A percentile compares a stretch with the other conserved stretches of the same genome.
These are phyloP conservation scores for Dicerorhinus sumatrensis DNA, from an alignment of 2,113 vertebrate genomes.

Conservation along the genomic window DNA sequence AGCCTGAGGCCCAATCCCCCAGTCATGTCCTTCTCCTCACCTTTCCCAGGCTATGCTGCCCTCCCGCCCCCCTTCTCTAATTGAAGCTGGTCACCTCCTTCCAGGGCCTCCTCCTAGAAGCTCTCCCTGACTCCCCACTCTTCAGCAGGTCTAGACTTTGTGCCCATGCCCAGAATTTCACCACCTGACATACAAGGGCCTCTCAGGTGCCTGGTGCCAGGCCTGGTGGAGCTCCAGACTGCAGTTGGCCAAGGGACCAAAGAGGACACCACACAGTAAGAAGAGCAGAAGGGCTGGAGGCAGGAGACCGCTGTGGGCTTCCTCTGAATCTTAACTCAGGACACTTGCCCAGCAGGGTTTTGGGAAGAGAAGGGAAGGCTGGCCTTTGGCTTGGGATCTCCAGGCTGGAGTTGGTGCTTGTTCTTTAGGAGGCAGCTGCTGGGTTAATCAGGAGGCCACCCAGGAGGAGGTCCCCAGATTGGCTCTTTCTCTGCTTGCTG, in stretches of 20 bases:
- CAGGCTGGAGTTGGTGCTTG: background rate
- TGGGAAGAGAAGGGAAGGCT: background rate
- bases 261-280: too few species aligned
- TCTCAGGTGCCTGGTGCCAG: background rate
- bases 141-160: background rate
- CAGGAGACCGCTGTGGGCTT: background rate
- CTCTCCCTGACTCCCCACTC: background rate
- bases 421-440: background rate
- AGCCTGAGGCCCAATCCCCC: background rate
- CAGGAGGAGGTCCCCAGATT: background rate
- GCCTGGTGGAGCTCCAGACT: background rate
- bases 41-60: background rate
- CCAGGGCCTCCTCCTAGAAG: background rate
- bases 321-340: background rate
- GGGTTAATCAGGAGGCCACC: background rate
- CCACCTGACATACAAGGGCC: background rate
- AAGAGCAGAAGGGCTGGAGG: background rate
- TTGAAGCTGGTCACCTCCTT: background rate
- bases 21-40: fast-evolving
- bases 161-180: background rate
- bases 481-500: background rate
- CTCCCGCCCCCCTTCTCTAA: background rate
- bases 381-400: background rate
- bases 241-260: too few species aligned
- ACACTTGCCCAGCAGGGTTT: background rate